Percentiles rank a stretch among this genome's conserved stretches.
Conservation (phyloP, 2,888 invertebrate genomes). For the Priocnemis perturbator region DNA sequence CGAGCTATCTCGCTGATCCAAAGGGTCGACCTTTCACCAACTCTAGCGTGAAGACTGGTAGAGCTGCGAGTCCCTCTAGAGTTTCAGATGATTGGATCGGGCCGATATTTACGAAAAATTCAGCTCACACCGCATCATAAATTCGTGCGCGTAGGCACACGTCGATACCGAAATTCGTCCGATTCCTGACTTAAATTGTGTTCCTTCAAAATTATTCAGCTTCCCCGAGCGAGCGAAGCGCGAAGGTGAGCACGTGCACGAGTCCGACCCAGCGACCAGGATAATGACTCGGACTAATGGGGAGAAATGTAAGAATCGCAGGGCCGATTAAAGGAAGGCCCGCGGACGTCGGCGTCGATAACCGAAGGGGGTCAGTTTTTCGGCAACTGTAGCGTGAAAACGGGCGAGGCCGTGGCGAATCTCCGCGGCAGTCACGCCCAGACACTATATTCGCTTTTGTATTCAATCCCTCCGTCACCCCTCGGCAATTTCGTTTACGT, state of each 20-base stretch:
- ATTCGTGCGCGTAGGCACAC: too few relatives aligned
- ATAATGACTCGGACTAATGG: too few relatives aligned
- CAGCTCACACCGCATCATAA: too few relatives aligned
- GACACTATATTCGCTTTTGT: conserved; percentile 62
- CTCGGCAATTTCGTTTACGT: conserved; percentile 73
- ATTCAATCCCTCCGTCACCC: conserved; percentile 63
- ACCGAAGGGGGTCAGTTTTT: conserved; percentile 60
- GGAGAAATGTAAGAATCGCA: too few relatives aligned
- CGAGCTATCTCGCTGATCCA: too few relatives aligned
- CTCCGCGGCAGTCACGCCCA: conserved; percentile 68
- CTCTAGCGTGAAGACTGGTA: conserved; percentile 2
- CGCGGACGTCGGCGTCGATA: neutral
- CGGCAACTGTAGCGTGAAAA: conserved; percentile 66
- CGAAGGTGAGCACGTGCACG: too few relatives aligned
- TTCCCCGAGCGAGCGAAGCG: too few relatives aligned
- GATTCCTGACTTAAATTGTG: too few relatives aligned
- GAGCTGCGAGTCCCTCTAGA: neutral
- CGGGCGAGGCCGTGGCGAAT: conserved; percentile 67
- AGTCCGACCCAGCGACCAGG: too few relatives aligned
- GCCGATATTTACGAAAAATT: too few relatives aligned
- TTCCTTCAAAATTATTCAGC: too few relatives aligned
- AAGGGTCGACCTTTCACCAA: conserved; percentile 1
- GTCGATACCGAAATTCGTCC: too few relatives aligned
- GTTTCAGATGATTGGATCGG: neutral
- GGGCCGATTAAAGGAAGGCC: neutral